These are phyloP conservation scores for Nephrotoma guestfalica DNA, from an alignment of 2,888 invertebrate species.

Conservation along the genomic window DNA sequence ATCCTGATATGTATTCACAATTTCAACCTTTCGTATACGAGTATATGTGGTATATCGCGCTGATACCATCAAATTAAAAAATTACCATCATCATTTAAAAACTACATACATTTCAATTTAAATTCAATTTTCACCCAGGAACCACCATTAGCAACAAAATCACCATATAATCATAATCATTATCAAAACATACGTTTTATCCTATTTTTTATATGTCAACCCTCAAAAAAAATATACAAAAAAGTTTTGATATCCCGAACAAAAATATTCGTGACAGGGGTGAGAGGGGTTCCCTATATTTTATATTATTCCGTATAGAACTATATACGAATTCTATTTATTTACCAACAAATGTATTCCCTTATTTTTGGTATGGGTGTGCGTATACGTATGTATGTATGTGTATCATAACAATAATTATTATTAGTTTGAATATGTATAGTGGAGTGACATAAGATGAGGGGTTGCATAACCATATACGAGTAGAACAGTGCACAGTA, in stretches of 20 bases:
- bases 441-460: not conserved
- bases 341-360: not conserved
- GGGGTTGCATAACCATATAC: not conserved
- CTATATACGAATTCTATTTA: not conserved
- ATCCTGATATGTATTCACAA: not conserved
- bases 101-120: not conserved
- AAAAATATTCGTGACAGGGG: not conserved
- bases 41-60: not conserved
- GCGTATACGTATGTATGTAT: not conserved
- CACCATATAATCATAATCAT: constrained; percentile 4
- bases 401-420: not conserved
- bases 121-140: not conserved
- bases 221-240: not conserved
- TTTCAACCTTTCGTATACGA: not conserved
- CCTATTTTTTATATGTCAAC: not conserved
- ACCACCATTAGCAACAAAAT: not conserved
- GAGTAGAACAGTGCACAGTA: not conserved
- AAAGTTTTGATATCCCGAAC: not conserved
- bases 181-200: constrained; percentile 2
- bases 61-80: not conserved
- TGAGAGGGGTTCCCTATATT: not conserved
- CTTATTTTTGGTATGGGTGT: not conserved
- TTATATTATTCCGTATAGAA: not conserved
- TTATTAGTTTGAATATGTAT: not conserved
- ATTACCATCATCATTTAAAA: not conserved